A percentile compares a stretch with the other conserved stretches of the same genome.
Conservation (phyloP, 2,113 vertebrate genomes). For the Aplodontia rufa region DNA sequence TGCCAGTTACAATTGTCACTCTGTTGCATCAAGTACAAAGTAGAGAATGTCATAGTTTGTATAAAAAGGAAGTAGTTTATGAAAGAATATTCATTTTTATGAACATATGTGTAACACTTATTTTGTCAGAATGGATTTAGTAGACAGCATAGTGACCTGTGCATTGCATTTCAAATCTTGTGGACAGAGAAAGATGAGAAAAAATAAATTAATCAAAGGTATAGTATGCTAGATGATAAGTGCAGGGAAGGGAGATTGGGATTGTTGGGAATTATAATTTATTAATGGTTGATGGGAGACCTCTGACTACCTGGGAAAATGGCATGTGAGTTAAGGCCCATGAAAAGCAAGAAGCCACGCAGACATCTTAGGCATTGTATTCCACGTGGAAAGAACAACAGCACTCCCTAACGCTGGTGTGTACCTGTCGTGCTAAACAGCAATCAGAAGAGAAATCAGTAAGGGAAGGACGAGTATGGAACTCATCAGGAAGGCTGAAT, state of each 20-base stretch:
- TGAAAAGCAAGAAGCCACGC: background rate
- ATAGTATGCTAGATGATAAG: background rate
- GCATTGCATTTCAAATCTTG: background rate
- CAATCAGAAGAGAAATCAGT: background rate
- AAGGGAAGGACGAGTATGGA: background rate
- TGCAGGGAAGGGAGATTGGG: background rate
- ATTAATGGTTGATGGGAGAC: background rate
- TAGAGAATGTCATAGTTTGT: background rate
- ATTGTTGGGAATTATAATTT: background rate
- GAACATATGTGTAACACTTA: background rate
- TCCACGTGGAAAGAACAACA: fast-evolving
- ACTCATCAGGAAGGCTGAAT: background rate
- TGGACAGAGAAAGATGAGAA: background rate
- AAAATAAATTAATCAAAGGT: background rate
- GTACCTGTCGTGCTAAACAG: background rate
- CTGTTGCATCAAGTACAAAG: background rate
- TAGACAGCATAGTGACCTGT: background rate
- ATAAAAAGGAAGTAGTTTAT: background rate
- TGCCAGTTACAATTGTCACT: background rate
- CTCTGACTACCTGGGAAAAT: background rate
- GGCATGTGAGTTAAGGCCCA: background rate
- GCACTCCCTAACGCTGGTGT: background rate
- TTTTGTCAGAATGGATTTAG: background rate
- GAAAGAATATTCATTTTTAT: background rate
- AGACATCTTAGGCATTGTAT: background rate